A percentile compares a stretch with the other conserved stretches of the same genome.
Evolutionary conservation across 2,113 vertebrate genomes (phyloP).

Genomic region (Platichthys stellatus): DNA sequence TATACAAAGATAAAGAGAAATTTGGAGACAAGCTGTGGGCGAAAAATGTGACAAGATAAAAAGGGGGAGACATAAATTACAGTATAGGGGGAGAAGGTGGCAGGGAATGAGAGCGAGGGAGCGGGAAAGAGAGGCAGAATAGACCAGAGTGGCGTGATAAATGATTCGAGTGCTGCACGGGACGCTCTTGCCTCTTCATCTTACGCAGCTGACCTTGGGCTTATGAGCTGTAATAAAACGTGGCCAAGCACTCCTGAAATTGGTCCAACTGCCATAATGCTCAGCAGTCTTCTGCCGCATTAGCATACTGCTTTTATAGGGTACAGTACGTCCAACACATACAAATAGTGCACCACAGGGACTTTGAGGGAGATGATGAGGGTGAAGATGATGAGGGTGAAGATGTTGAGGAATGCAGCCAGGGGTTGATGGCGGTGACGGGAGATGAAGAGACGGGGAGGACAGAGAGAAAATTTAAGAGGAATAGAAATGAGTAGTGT

Average conservation of each 20-base stretch:
- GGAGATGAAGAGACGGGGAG: conserved; percentile 27
- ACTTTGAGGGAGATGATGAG: conserved; percentile 53
- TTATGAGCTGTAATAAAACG: conserved; percentile 85
- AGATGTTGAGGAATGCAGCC: conserved; percentile 55
- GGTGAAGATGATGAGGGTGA: conserved; percentile 65
- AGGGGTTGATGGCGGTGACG: conserved; percentile 44
- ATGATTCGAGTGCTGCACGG: conserved; percentile 68
- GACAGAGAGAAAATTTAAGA: conserved; percentile 40
- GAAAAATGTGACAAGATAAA: conserved; percentile 20
- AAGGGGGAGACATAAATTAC: conserved; percentile 48
- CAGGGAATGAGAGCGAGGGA: conserved; percentile 37
- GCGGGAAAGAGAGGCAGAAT: conserved; percentile 33
- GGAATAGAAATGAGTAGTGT: conserved; percentile 28
- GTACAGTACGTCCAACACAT: conserved; percentile 53
- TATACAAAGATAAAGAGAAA: conserved; percentile 39
- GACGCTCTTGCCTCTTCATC: conserved; percentile 76
- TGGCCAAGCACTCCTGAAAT: conserved; percentile 81
- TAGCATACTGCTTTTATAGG: conserved; percentile 73
- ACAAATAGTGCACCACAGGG: conserved; percentile 53
- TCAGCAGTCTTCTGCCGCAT: conserved; percentile 60
- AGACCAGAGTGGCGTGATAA: conserved; percentile 68
- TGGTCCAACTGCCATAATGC: conserved; percentile 76
- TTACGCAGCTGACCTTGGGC: conserved; percentile 83
- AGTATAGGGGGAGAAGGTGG: conserved; percentile 13
- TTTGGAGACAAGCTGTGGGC: background rate